Conservation (phyloP, 2,888 invertebrate species). For the Drosophila lacicola region DNA sequence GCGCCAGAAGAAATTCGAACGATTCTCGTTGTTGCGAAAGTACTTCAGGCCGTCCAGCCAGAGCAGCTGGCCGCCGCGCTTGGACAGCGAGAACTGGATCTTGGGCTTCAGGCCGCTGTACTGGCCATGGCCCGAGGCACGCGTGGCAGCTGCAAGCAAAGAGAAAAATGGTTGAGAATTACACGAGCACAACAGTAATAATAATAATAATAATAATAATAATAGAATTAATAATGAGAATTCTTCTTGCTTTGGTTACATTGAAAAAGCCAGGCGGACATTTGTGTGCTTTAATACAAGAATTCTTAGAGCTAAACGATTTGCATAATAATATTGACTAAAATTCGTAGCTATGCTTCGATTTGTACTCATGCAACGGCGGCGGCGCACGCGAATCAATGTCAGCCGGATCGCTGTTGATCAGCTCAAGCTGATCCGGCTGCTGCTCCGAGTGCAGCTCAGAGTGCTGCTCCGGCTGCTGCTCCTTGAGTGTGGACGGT, state of each 20-base stretch:
- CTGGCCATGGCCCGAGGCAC: slow-evolving; percentile 58
- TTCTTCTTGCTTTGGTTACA: slow-evolving; percentile 13
- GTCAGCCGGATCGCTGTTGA: background rate
- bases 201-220: no score
- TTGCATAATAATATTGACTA: slow-evolving; percentile 22
- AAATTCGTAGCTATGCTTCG: slow-evolving; percentile 52
- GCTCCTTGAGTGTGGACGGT: slow-evolving; percentile 38
- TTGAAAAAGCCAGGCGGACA: slow-evolving; percentile 55
- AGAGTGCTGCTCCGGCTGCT: background rate
- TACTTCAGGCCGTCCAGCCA: slow-evolving; percentile 84
- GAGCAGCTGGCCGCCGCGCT: slow-evolving; percentile 83
- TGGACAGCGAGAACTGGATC: slow-evolving; percentile 83
- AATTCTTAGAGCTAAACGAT: slow-evolving; percentile 43
- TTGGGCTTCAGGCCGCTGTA: slow-evolving; percentile 78
- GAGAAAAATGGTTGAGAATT: background rate
- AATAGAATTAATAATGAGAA: no score
- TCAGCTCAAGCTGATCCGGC: background rate
- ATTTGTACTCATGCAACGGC: slow-evolving; percentile 51
- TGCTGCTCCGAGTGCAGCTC: background rate
- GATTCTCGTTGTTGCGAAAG: slow-evolving; percentile 85
- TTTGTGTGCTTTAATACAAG: slow-evolving; percentile 61
- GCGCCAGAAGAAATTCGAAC: slow-evolving; percentile 84
- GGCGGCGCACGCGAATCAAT: slow-evolving; percentile 36
- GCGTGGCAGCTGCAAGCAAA: slow-evolving; percentile 9
- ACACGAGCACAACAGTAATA: no score